Conservation (phyloP, 1,140 invertebrate genomes). For the Oedothorax gibbosus region DNA sequence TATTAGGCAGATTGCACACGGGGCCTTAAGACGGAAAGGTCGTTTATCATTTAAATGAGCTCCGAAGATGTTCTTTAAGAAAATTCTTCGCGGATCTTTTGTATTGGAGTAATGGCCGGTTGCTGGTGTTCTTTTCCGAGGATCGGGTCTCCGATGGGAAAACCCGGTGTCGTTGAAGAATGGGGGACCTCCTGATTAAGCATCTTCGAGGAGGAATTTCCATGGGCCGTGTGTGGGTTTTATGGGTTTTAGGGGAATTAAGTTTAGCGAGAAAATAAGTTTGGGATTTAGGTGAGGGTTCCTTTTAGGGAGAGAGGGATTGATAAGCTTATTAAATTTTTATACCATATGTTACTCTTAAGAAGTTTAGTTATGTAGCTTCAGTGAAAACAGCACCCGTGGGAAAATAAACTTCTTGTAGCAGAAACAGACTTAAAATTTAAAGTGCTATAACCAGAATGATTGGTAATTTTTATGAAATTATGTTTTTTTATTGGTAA, state of each 20-base stretch:
- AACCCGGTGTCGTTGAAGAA: background rate
- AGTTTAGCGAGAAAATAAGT: too few relatives aligned
- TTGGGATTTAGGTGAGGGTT: too few relatives aligned
- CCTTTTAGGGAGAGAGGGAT: too few relatives aligned
- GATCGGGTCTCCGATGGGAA: slow-evolving; percentile 4
- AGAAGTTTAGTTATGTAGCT: too few relatives aligned
- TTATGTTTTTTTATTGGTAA: too few relatives aligned
- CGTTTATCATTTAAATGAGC: slow-evolving; percentile 57
- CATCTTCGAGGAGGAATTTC: background rate
- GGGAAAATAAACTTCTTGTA: too few relatives aligned
- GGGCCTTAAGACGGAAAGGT: slow-evolving; percentile 47
- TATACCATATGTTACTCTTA: too few relatives aligned
- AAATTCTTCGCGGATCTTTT: slow-evolving; percentile 18
- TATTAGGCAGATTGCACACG: slow-evolving; percentile 47
- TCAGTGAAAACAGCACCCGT: too few relatives aligned
- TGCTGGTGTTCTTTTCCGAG: background rate
- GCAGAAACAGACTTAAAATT: too few relatives aligned
- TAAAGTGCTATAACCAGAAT: too few relatives aligned
- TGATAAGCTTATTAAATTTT: too few relatives aligned
- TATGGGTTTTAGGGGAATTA: background rate
- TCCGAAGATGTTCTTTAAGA: background rate
- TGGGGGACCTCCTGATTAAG: slow-evolving; percentile 2
- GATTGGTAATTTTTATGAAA: too few relatives aligned
- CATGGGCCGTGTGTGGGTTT: background rate
- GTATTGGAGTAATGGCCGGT: slow-evolving; percentile 30